phyloP scores from a whole-genome alignment of 2,888 invertebrate genomes.

The Hyalella azteca region DNA sequence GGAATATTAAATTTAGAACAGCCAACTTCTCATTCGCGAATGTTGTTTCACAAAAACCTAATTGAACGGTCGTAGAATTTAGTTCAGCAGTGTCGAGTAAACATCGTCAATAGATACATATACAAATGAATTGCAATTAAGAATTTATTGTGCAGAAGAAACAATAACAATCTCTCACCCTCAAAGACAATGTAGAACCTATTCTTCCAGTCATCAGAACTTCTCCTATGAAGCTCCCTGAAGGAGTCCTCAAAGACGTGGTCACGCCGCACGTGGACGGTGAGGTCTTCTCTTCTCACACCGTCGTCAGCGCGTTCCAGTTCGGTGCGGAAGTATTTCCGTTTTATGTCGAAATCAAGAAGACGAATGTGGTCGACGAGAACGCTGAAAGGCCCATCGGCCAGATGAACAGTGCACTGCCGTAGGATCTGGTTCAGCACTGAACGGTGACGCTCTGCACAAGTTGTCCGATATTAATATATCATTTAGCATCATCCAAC shows the following conservation, averaged over 20 bases:
- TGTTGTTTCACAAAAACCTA: no score
- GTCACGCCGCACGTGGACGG: constrained; percentile 81
- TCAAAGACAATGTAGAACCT: constrained; percentile 91
- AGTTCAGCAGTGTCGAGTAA: no score
- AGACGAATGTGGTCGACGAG: constrained; percentile 86
- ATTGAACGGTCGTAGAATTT: no score
- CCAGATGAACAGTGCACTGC: constrained; percentile 77
- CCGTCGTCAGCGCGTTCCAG: constrained; percentile 78
- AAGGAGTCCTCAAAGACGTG: constrained; percentile 90
- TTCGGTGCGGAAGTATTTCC: constrained; percentile 85
- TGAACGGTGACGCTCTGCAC: constrained; percentile 79
- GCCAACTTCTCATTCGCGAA: no score
- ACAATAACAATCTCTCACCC: constrained; percentile 67
- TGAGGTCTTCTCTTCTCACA: constrained; percentile 77
- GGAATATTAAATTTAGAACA: no score
- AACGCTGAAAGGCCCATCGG: constrained; percentile 86
- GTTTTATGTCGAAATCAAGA: constrained; percentile 87
- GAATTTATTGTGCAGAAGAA: no score
- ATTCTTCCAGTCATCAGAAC: constrained; percentile 89
- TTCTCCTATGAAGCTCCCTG: constrained; percentile 79
- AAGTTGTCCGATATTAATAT: neutral
- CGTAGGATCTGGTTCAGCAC: constrained; percentile 88
- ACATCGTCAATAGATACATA: no score
- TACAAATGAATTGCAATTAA: no score
- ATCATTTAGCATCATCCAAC: neutral